Conservation (phyloP, 64 coral and sea anemone species). For the Pachyseris speciosa region DNA sequence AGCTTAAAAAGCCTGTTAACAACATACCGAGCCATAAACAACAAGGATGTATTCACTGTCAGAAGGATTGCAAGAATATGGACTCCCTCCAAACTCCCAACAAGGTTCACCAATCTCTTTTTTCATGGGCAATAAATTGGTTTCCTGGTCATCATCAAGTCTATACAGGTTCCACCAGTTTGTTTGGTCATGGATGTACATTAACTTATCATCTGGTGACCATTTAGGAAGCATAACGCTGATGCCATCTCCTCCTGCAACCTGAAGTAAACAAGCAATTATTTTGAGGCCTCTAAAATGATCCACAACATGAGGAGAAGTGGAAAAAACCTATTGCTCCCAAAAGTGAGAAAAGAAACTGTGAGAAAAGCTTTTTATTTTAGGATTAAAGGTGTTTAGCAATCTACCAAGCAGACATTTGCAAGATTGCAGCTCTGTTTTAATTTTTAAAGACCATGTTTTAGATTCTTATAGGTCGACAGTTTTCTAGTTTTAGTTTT, state of each 20-base stretch:
- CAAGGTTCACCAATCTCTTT: slow-evolving; percentile 85
- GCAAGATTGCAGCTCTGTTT: too few species aligned
- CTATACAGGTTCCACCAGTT: slow-evolving; percentile 98
- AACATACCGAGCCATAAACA: slow-evolving; percentile 63
- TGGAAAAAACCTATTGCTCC: too few species aligned
- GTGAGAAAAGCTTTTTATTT: too few species aligned
- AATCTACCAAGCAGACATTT: too few species aligned
- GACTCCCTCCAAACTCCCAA: slow-evolving; percentile 85
- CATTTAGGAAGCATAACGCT: slow-evolving; percentile 85
- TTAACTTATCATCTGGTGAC: slow-evolving; percentile 76
- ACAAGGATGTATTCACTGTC: slow-evolving; percentile 62
- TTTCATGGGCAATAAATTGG: slow-evolving; percentile 62
- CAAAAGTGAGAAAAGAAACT: too few species aligned
- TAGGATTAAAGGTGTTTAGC: too few species aligned
- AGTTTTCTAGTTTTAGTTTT: too few species aligned
- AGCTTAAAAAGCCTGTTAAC: too few species aligned
- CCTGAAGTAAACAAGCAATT: slow-evolving; percentile 19
- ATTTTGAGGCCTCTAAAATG: not conserved
- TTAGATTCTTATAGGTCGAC: too few species aligned
- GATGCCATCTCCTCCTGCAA: slow-evolving; percentile 68
- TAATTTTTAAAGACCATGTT: too few species aligned
- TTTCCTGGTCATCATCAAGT: slow-evolving; percentile 73
- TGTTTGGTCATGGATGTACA: slow-evolving; percentile 91
- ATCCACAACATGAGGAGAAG: too few species aligned
- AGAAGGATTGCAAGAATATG: slow-evolving; percentile 72